phyloP scores from a whole-genome alignment of 2,113 vertebrate genomes.

The Callipepla californica region DNA sequence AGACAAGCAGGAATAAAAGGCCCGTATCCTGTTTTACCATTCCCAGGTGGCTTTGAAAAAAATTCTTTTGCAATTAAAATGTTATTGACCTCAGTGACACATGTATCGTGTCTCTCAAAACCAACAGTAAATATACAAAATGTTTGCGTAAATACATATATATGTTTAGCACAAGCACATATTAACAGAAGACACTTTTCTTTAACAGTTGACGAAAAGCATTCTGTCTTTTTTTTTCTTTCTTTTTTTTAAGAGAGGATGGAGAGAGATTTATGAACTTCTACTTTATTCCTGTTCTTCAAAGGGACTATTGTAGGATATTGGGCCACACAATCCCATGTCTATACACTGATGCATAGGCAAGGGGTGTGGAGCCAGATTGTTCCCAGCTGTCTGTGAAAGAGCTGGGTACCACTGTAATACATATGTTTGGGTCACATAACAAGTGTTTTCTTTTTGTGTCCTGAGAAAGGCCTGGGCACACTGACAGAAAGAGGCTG shows the following conservation, averaged over 20 bases:
- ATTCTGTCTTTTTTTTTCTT: background rate
- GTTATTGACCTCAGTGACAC: constrained; percentile 75
- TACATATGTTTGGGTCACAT: constrained; percentile 7
- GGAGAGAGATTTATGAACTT: background rate
- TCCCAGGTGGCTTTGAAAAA: constrained; percentile 75
- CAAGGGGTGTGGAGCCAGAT: background rate
- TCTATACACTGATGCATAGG: constrained; percentile 12
- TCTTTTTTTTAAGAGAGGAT: background rate
- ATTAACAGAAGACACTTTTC: background rate
- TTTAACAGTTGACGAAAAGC: background rate
- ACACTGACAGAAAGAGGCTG: background rate
- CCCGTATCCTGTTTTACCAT: constrained; percentile 77
- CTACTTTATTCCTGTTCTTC: background rate
- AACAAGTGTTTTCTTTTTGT: constrained; percentile 31
- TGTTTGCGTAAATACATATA: constrained; percentile 65
- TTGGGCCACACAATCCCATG: background rate
- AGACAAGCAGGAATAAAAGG: constrained; percentile 77
- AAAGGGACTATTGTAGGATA: constrained; percentile 41
- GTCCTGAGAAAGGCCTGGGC: background rate
- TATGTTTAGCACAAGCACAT: background rate
- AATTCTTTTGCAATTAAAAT: constrained; percentile 76
- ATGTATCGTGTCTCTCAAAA: constrained; percentile 58
- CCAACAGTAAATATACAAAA: constrained; percentile 73
- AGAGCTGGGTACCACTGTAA: constrained; percentile 1
- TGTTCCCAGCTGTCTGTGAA: constrained; percentile 14